phyloP scores from a whole-genome alignment of 2,797 vertebrate genomes.

The Rhinatrema bivittatum region DNA sequence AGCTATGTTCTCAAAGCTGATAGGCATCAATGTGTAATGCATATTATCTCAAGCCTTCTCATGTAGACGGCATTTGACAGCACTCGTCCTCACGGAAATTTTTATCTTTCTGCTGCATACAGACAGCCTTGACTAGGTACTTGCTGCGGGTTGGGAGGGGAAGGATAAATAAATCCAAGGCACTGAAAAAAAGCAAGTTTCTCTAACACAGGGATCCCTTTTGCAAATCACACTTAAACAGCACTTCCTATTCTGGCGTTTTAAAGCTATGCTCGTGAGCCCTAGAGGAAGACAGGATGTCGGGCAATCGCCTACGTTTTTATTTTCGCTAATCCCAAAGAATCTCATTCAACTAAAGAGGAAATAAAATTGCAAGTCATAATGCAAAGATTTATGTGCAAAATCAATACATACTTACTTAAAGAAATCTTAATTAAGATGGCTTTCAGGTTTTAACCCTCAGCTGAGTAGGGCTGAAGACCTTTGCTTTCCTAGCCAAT shows the following conservation, averaged over 20 bases:
- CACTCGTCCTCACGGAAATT: constrained; percentile 73
- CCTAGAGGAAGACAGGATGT: constrained; percentile 9
- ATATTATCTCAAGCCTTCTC: constrained; percentile 66
- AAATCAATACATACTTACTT: too few relatives aligned
- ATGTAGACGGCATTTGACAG: constrained; percentile 65
- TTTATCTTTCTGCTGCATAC: constrained; percentile 70
- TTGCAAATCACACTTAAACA: constrained; percentile 38
- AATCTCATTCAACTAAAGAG: constrained; percentile 7
- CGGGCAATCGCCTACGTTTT: constrained; percentile 14
- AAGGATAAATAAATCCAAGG: constrained; percentile 43
- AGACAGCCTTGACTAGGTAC: constrained; percentile 60
- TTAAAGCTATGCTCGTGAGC: constrained; percentile 29
- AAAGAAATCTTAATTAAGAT: too few relatives aligned
- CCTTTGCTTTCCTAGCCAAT: neutral
- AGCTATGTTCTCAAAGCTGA: constrained; percentile 60
- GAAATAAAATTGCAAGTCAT: constrained; percentile 8
- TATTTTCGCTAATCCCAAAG: constrained; percentile 25
- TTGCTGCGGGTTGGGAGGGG: too few relatives aligned
- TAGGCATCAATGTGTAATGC: constrained; percentile 78
- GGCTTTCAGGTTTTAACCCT: neutral
- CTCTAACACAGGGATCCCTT: constrained; percentile 35
- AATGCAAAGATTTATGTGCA: constrained; percentile 1
- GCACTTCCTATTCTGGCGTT: constrained; percentile 20
- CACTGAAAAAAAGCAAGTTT: constrained; percentile 48
- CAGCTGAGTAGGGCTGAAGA: neutral